A percentile compares a stretch with the other conserved stretches of the same genome.
Evolutionary conservation across 2,113 vertebrate species (phyloP).

Genomic region (Balaenoptera acutorostrata): DNA sequence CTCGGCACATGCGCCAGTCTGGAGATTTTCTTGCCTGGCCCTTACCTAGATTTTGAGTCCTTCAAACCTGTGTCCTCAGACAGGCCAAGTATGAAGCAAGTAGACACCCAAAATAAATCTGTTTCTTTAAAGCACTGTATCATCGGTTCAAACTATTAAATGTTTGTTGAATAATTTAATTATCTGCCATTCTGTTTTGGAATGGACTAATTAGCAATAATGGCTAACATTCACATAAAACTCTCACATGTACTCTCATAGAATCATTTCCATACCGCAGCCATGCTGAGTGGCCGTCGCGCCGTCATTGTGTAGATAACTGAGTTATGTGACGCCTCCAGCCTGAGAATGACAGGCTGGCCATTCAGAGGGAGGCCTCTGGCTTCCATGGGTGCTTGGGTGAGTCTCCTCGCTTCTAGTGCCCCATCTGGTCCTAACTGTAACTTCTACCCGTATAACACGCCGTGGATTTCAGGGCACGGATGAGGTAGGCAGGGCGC

Average conservation of each 20-base stretch:
- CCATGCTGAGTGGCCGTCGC: fast-evolving
- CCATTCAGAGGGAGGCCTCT: neutral
- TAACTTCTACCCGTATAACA: neutral
- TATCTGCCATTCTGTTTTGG: neutral
- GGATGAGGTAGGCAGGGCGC: neutral
- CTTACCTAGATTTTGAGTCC: too few species aligned
- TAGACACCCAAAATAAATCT: neutral
- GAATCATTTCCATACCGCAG: neutral
- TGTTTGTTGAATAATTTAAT: neutral
- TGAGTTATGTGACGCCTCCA: neutral
- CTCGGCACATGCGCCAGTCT: neutral
- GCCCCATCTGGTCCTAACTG: too few species aligned
- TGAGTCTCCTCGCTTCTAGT: neutral
- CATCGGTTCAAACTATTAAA: too few species aligned
- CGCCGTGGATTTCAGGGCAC: neutral
- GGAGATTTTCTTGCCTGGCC: neutral
- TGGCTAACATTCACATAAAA: neutral
- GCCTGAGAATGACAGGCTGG: neutral
- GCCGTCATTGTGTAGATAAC: too few species aligned
- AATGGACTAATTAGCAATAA: neutral
- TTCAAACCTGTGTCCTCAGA: neutral
- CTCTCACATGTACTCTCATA: neutral
- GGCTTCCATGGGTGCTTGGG: neutral
- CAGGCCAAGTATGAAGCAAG: neutral
- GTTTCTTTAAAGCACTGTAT: neutral